phyloP scores from a whole-genome alignment of 2,888 invertebrate genomes.

The Fissipunctia ypsillon region DNA sequence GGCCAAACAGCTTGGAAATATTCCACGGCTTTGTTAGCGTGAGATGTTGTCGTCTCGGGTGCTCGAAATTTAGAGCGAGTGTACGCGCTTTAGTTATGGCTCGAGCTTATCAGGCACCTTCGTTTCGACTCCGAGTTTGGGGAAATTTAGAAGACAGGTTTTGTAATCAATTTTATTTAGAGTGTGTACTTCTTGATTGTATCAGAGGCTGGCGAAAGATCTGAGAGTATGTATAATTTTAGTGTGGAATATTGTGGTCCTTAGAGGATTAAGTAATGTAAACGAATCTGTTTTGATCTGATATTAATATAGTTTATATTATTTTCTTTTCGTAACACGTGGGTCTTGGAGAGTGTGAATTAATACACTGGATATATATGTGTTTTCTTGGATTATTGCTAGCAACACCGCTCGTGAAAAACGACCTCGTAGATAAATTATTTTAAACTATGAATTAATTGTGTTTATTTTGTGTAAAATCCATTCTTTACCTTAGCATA shows the following conservation, averaged over 20 bases:
- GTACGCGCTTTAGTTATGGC: slow-evolving; percentile 55
- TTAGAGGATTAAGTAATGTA: slow-evolving; percentile 2
- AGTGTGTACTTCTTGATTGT: slow-evolving; percentile 52
- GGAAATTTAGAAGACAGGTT: slow-evolving; percentile 51
- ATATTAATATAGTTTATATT: slow-evolving; percentile 22
- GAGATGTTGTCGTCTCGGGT: slow-evolving; percentile 68
- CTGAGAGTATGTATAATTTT: slow-evolving; percentile 40
- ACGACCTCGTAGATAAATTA: no score
- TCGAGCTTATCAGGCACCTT: slow-evolving; percentile 57
- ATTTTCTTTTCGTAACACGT: not conserved
- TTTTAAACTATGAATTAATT: no score
- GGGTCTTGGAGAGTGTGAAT: not conserved
- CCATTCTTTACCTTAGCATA: no score
- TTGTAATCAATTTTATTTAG: slow-evolving; percentile 60
- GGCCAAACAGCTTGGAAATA: slow-evolving; percentile 73
- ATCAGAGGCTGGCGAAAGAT: slow-evolving; percentile 41
- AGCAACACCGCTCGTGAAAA: no score
- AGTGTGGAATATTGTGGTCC: not conserved
- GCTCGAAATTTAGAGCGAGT: slow-evolving; percentile 62
- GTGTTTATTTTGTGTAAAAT: no score
- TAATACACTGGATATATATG: not conserved
- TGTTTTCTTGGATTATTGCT: no score
- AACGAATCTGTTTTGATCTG: slow-evolving; percentile 18
- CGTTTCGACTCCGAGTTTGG: slow-evolving; percentile 37
- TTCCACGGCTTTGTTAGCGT: slow-evolving; percentile 72